phyloP scores from a whole-genome alignment of 2,888 invertebrate species.

The Patella depressa region DNA sequence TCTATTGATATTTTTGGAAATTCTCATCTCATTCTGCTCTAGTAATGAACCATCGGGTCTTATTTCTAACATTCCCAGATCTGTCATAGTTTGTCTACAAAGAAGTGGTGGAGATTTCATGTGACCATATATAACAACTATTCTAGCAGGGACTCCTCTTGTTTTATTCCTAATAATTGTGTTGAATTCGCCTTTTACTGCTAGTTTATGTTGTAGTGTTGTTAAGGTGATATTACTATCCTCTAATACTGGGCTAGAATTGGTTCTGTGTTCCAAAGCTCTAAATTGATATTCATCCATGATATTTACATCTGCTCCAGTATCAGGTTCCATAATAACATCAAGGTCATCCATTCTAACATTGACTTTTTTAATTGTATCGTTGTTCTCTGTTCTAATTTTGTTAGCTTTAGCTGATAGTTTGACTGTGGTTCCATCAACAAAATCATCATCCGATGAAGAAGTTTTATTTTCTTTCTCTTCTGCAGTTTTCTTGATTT shows the following conservation, averaged over 20 bases:
- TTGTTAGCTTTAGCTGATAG: neutral
- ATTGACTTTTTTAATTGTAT: neutral
- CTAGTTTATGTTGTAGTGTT: slow-evolving; percentile 5
- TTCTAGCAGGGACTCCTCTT: neutral
- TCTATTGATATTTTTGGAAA: neutral
- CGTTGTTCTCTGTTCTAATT: neutral
- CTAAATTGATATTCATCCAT: slow-evolving; percentile 32
- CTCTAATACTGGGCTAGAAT: neutral
- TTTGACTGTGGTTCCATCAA: no score
- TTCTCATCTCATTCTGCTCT: slow-evolving; percentile 5
- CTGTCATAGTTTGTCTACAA: slow-evolving; percentile 16
- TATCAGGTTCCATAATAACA: slow-evolving; percentile 13
- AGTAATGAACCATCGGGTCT: slow-evolving; percentile 19
- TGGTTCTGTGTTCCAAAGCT: slow-evolving; percentile 16
- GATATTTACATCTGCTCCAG: slow-evolving; percentile 27
- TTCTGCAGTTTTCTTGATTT: neutral
- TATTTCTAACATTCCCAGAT: slow-evolving; percentile 26
- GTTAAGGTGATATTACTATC: slow-evolving; percentile 1
- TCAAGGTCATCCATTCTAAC: slow-evolving; percentile 15
- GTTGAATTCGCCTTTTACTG: slow-evolving; percentile 21
- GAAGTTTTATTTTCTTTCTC: neutral
- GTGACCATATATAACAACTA: slow-evolving; percentile 19
- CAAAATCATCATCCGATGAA: neutral
- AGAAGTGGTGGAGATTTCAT: slow-evolving; percentile 26
- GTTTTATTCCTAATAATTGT: slow-evolving; percentile 16